Evolutionary conservation across 2,113 vertebrate genomes (phyloP).

Genomic region (Sialia sialis): DNA sequence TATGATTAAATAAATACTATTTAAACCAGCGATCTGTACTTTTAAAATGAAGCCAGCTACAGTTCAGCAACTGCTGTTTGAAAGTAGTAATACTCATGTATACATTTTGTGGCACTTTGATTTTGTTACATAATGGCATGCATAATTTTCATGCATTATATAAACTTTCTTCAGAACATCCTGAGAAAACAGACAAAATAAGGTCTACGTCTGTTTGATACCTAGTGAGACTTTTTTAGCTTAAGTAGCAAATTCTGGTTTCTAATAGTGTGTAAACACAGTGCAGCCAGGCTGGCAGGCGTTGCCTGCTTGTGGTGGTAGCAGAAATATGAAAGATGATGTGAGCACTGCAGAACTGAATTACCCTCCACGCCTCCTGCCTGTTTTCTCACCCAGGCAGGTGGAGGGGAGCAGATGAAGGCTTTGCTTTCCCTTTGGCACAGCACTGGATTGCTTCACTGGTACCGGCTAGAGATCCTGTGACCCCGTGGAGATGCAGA

Average conservation of each 20-base stretch:
- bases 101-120: background rate
- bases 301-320: background rate
- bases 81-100: background rate
- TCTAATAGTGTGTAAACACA: background rate
- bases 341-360: background rate
- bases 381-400: background rate
- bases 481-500: background rate
- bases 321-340: background rate
- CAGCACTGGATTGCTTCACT: rapidly evolving
- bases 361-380: background rate
- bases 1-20: background rate
- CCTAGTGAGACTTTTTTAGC: background rate
- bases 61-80: background rate
- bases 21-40: rapidly evolving
- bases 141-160: background rate
- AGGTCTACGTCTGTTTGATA: background rate
- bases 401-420: background rate
- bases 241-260: background rate
- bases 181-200: background rate
- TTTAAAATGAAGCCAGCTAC: background rate
- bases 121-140: background rate
- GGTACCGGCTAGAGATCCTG: background rate
- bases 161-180: background rate
- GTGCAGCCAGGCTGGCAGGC: constrained; percentile 5
- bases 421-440: background rate